These are phyloP conservation scores for Onychostruthus taczanowskii DNA, from an alignment of 2,113 vertebrate genomes.

Conservation along the genomic window DNA sequence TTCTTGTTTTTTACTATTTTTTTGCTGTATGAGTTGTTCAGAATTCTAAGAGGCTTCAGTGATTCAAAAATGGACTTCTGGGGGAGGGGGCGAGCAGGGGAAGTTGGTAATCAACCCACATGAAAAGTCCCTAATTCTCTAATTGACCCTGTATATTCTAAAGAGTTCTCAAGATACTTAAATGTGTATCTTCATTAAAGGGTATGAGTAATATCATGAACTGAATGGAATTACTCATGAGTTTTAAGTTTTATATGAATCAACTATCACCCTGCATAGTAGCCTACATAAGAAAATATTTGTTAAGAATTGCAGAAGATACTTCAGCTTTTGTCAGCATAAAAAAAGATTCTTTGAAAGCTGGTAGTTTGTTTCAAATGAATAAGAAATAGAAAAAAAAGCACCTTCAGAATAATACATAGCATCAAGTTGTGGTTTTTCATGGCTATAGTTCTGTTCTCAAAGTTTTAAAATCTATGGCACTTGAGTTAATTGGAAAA, in stretches of 20 bases:
- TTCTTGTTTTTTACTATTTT: neutral
- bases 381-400: conserved; percentile 19
- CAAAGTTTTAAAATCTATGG: conserved; percentile 7
- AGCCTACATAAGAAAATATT: neutral
- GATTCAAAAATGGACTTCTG: neutral
- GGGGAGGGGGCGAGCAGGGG: neutral
- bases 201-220: conserved; percentile 10
- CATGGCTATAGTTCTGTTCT: conserved; percentile 26
- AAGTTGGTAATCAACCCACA: neutral
- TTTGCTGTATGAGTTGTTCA: neutral
- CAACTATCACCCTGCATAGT: neutral
- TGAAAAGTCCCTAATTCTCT: conserved; percentile 38
- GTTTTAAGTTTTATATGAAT: conserved; percentile 16
- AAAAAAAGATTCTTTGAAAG: conserved; percentile 18
- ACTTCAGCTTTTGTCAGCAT: neutral
- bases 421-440: conserved; percentile 25
- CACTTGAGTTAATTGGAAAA: conserved; percentile 56
- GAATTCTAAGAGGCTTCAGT: neutral
- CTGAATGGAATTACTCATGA: conserved; percentile 20
- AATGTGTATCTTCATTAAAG: neutral
- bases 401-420: neutral
- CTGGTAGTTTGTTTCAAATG: neutral
- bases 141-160: neutral
- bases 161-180: neutral
- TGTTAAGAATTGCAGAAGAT: neutral